A percentile compares a stretch with the other conserved stretches of the same genome.
phyloP scores from a whole-genome alignment of 23 tunicate species.

The Botrylloides violaceus region DNA sequence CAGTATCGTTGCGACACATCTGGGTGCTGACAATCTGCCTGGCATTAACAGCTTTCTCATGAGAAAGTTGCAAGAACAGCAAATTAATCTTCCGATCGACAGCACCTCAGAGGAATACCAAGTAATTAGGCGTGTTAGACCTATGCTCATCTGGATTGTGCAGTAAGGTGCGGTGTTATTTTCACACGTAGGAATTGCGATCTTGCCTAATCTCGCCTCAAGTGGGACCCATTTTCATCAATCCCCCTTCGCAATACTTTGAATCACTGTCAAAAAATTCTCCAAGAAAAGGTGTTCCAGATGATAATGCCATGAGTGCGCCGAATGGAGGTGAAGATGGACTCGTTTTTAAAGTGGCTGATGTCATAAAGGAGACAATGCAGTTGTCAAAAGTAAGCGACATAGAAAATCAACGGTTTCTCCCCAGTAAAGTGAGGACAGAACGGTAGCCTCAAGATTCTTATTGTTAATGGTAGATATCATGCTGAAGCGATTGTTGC shows the following conservation, averaged over 20 bases:
- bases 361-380: conserved; percentile 43
- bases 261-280: conserved; percentile 18
- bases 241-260: conserved; percentile 35
- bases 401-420: too few species aligned
- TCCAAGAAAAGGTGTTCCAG: neutral
- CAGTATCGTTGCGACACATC: conserved; percentile 69
- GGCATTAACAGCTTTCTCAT: conserved; percentile 59
- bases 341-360: conserved; percentile 22
- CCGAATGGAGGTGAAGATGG: neutral
- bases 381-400: conserved; percentile 46
- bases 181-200: conserved; percentile 26
- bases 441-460: too few species aligned
- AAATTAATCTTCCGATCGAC: conserved; percentile 63
- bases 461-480: too few species aligned
- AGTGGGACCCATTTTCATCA: conserved; percentile 43
- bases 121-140: conserved; percentile 21
- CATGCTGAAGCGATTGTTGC: too few species aligned
- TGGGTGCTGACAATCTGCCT: conserved; percentile 35
- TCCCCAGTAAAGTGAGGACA: too few species aligned
- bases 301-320: neutral
- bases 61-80: conserved; percentile 61
- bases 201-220: conserved; percentile 46
- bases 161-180: neutral
- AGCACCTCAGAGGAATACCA: conserved; percentile 39
- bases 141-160: too few species aligned